Percentiles rank a stretch among this genome's conserved stretches.
Conservation (phyloP, 2,113 vertebrate species). For the Mionectes macconnelli region DNA sequence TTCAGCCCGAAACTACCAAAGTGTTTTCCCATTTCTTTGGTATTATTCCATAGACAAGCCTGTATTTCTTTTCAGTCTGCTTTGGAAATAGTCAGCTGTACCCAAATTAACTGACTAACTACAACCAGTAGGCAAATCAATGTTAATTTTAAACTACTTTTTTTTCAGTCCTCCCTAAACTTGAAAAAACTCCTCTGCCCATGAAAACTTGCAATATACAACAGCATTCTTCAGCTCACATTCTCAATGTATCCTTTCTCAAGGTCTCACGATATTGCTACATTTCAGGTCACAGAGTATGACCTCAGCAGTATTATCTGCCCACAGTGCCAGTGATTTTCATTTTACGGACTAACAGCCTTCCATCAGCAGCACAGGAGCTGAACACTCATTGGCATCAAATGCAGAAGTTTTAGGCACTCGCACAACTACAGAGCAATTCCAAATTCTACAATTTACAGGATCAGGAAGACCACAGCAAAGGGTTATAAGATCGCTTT, state of each 20-base stretch:
- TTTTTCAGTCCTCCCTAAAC: neutral
- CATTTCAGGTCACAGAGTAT: neutral
- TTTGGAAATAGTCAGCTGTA: neutral
- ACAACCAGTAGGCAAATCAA: neutral
- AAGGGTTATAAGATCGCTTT: neutral
- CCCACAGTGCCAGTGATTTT: neutral
- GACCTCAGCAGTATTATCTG: neutral
- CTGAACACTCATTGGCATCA: neutral
- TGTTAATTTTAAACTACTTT: neutral
- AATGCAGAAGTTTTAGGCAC: neutral
- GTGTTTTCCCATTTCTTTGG: neutral
- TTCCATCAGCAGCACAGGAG: neutral
- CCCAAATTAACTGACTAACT: neutral
- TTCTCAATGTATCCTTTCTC: neutral
- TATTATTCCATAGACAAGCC: neutral
- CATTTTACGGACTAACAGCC: neutral
- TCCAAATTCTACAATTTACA: neutral
- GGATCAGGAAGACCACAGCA: neutral
- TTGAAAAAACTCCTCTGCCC: neutral
- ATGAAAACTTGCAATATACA: neutral
- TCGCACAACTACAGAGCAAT: neutral
- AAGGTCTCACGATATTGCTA: neutral
- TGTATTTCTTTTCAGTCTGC: neutral
- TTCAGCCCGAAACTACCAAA: neutral
- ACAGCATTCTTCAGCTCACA: neutral